Base-by-base conservation (phyloP, 2,888 invertebrate species). In the Abscondita cerata region DNA sequence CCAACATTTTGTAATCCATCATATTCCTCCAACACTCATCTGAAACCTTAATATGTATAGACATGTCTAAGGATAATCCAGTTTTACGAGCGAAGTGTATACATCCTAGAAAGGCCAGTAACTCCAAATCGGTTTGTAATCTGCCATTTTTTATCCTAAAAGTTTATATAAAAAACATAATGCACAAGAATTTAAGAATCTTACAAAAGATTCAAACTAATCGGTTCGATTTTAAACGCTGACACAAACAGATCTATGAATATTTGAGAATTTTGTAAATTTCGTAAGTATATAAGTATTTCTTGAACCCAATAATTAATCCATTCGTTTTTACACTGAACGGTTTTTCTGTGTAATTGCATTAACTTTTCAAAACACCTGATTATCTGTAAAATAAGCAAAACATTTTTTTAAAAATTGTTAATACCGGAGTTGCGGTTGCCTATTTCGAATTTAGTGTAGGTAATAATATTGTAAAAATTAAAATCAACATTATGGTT, bases 341-440 rank as follows among this genome's bases (percentile, higher is more conserved):
- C 53, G 60, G 2, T 6, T 25, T 25, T 25, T 25, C 25, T 25
- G 6, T 25, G 25, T 2, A 4, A 4, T 2, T 6, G n/a, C n/a
- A 86, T 85, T 64, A 89, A 72, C 3, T 79, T 77, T 68, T 86
- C 84, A 71, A 84, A 87, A 12, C 86, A 79, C 70, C 81, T 83
- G 75, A 73, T 83, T 63, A 81, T 84, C 85, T 82, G 77, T 12
- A 59, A 63, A 72, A n/a, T n/a, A n/a, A n/a, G n/a, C n/a, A n/a
- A n/a, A n/a, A n/a, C n/a, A n/a, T n/a, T n/a, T n/a, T n/a, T n/a
- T n/a, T n/a, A n/a, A n/a, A n/a, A n/a, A n/a, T n/a, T n/a, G n/a
- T n/a, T n/a, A n/a, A n/a, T n/a, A n/a, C n/a, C n/a, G n/a, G n/a
- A n/a, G n/a, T n/a, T n/a, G n/a, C n/a, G n/a, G n/a, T n/a, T n/a